These are phyloP conservation scores for Cichladusa arquata DNA, from an alignment of 2,113 vertebrate genomes.

Conservation along the genomic window DNA sequence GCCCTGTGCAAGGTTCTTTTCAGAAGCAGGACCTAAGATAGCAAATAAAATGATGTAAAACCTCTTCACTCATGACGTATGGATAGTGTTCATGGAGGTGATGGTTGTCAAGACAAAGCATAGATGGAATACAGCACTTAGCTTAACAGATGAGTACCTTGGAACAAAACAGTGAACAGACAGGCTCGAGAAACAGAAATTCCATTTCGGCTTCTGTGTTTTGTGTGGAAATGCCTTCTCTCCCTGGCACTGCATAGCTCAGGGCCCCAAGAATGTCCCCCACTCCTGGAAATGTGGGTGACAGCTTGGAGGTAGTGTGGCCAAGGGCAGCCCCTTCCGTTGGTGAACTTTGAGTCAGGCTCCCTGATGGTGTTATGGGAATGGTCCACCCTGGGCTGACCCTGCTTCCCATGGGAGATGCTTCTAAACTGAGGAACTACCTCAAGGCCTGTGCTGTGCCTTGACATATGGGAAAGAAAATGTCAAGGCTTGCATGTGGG, in stretches of 20 bases:
- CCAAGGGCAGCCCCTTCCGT: not conserved
- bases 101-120: not conserved
- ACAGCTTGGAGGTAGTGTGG: accelerated
- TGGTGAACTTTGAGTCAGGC: not conserved
- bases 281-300: accelerated
- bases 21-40: not conserved
- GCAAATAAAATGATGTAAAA: not conserved
- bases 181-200: not conserved
- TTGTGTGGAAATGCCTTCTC: not conserved
- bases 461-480: not conserved
- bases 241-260: not conserved
- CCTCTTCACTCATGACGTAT: not conserved
- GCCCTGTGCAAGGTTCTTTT: not conserved
- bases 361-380: accelerated
- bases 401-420: not conserved
- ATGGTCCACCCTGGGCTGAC: too few species aligned
- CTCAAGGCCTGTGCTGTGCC: not conserved
- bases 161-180: not conserved
- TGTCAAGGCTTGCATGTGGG: not conserved
- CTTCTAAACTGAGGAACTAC: not conserved
- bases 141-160: not conserved
- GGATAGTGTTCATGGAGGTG: not conserved
- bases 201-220: not conserved
- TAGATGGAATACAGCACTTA: not conserved
- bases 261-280: accelerated